phyloP scores from a whole-genome alignment of 2,888 invertebrate genomes.

The Gastrophysa polygoni region DNA sequence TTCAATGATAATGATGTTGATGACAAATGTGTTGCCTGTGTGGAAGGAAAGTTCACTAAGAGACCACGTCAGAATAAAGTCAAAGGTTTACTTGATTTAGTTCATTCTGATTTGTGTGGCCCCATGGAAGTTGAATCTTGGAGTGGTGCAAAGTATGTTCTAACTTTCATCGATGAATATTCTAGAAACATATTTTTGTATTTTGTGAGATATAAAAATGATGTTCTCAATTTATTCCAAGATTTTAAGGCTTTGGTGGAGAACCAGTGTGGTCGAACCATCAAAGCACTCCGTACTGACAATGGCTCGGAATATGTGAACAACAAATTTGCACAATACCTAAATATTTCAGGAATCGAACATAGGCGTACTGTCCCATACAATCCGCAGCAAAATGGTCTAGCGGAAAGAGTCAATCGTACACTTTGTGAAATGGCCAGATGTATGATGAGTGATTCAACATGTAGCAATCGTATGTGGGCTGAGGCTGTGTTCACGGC shows the following conservation, averaged over 20 bases:
- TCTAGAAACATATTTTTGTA: not conserved
- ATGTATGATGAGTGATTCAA: not conserved
- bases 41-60: not conserved
- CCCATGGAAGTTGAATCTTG: not conserved
- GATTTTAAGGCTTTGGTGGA: constrained; percentile 20
- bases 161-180: not conserved
- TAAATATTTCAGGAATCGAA: not conserved
- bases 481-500: not conserved
- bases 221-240: not conserved
- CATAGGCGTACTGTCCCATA: constrained; percentile 13
- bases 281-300: constrained; percentile 28
- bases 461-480: not conserved
- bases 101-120: constrained; percentile 1
- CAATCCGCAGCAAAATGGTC: constrained; percentile 25
- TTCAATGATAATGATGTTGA: not conserved
- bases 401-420: not conserved
- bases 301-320: constrained; percentile 30
- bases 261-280: constrained; percentile 25
- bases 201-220: not conserved
- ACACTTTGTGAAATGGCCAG: not conserved
- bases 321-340: constrained; percentile 4
- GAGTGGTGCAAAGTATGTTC: not conserved
- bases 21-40: not conserved
- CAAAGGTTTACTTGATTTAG: not conserved
- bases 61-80: not conserved